These are phyloP conservation scores for Archocentrus centrarchus DNA, from an alignment of 2,113 vertebrate genomes.

Conservation along the genomic window DNA sequence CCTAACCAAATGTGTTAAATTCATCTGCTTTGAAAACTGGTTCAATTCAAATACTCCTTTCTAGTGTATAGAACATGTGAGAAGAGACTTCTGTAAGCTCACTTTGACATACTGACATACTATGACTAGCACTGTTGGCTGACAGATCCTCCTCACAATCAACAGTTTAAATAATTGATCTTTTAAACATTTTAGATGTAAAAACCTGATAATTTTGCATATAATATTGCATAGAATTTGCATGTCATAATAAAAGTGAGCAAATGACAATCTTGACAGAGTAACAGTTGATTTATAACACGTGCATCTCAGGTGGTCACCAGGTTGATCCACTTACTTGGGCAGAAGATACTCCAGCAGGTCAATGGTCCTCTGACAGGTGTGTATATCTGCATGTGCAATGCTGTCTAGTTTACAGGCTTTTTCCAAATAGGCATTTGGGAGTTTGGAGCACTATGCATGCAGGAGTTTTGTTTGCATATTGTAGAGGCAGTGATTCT, in stretches of 20 bases:
- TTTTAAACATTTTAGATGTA: not conserved
- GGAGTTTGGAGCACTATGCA: not conserved
- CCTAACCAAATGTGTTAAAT: not conserved
- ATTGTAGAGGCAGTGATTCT: not conserved
- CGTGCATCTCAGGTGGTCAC: constrained; percentile 89
- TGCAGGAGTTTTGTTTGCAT: not conserved
- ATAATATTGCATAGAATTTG: not conserved
- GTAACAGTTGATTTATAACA: not conserved
- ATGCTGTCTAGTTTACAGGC: not conserved
- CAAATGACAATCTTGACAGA: not conserved
- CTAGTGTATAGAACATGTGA: not conserved
- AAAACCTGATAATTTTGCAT: not conserved
- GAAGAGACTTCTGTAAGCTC: no score
- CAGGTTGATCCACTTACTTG: constrained; percentile 91
- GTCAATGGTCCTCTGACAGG: constrained; percentile 86
- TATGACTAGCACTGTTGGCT: not conserved
- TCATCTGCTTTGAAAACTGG: not conserved
- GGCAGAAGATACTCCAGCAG: constrained; percentile 96
- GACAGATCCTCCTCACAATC: not conserved
- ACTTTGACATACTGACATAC: not conserved
- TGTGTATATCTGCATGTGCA: constrained; percentile 56
- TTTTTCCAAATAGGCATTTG: not conserved
- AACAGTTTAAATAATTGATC: not conserved
- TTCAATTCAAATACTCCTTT: not conserved
- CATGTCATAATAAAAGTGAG: not conserved